These are phyloP conservation scores for Acanthurus lineatus DNA, from an alignment of 2,797 vertebrate genomes.

Conservation along the genomic window DNA sequence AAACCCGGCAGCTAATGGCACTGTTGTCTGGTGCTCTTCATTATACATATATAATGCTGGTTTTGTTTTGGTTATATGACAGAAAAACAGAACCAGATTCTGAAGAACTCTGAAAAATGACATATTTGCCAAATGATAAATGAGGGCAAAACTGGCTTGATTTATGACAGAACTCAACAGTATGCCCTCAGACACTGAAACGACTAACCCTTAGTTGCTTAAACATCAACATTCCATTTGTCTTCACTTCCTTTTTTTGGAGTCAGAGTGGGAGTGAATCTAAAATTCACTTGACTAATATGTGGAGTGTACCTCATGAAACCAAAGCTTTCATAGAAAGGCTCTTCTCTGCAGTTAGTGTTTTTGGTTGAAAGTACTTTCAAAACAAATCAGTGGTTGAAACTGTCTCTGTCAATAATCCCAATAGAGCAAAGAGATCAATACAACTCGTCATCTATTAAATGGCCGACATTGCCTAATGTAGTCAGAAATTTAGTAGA, in stretches of 20 bases:
- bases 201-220: neutral
- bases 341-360: neutral
- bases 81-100: neutral
- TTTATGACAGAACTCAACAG: neutral
- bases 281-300: slow-evolving; percentile 8
- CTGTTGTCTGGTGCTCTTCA: neutral
- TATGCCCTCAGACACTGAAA: neutral
- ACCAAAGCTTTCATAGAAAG: slow-evolving; percentile 4
- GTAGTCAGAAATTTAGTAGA: slow-evolving; percentile 16
- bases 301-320: neutral
- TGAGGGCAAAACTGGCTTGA: no score
- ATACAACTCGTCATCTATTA: neutral
- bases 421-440: neutral
- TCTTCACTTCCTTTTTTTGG: neutral
- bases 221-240: neutral
- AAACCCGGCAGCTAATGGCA: neutral
- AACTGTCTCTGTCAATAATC: neutral
- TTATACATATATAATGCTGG: neutral
- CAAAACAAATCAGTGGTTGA: neutral
- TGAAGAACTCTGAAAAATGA: neutral
- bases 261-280: neutral
- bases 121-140: neutral
- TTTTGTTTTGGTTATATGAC: neutral
- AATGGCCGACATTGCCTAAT: neutral
- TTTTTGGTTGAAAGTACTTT: neutral